Conservation (phyloP, 2,888 invertebrate species). For the Hipparchia sbordonii region DNA sequence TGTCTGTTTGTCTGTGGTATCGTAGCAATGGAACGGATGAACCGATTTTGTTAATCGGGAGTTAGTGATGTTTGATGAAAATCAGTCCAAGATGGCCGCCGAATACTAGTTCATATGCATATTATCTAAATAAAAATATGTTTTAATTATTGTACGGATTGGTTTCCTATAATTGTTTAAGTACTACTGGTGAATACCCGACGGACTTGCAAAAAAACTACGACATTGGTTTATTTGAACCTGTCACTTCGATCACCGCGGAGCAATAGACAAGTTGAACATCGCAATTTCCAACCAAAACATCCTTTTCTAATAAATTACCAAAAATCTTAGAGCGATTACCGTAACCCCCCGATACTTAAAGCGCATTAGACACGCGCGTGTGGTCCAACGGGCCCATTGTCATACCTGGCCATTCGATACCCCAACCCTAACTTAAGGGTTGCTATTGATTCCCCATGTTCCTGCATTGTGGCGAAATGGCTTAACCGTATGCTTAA, state of each 20-base stretch:
- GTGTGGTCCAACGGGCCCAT: slow-evolving; percentile 53
- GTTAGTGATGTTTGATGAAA: no score
- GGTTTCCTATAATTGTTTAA: no score
- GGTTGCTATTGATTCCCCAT: slow-evolving; percentile 18
- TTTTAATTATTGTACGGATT: no score
- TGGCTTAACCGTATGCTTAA: slow-evolving; percentile 25
- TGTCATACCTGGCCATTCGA: slow-evolving; percentile 39
- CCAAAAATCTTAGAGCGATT: slow-evolving; percentile 53
- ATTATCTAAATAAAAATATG: no score
- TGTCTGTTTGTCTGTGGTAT: no score
- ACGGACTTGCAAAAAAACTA: no score
- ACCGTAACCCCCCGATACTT: slow-evolving; percentile 59
- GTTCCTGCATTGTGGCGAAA: slow-evolving; percentile 15
- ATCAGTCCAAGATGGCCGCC: no score
- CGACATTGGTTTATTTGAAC: no score
- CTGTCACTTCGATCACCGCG: not conserved
- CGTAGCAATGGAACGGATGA: no score
- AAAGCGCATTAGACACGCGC: slow-evolving; percentile 71
- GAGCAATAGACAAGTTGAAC: not conserved
- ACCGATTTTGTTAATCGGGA: no score
- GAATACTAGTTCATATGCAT: no score
- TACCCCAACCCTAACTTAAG: slow-evolving; percentile 23
- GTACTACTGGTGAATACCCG: no score
- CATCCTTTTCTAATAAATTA: slow-evolving; percentile 54
- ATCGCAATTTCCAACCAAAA: not conserved